phyloP scores from a whole-genome alignment of 2,797 vertebrate genomes.

The Amniataba percoides region DNA sequence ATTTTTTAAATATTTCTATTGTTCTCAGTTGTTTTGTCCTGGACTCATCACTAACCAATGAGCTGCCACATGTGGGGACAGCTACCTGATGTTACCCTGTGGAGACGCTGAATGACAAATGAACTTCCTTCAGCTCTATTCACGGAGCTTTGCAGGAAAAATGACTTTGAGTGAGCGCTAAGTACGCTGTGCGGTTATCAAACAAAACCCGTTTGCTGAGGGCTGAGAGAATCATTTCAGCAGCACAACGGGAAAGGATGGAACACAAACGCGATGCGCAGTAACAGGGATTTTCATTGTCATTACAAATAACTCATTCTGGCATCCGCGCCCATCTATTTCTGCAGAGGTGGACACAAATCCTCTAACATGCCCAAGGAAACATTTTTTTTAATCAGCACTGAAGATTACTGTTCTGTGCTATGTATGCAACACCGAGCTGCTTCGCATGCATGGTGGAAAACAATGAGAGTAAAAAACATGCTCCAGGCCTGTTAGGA shows the following conservation, averaged over 20 bases:
- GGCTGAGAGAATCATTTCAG: slow-evolving; percentile 48
- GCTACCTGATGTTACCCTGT: not conserved
- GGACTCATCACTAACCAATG: not conserved
- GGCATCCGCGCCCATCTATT: slow-evolving; percentile 27
- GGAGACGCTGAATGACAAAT: slow-evolving; percentile 39
- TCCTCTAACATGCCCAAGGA: slow-evolving; percentile 20
- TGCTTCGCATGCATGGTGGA: slow-evolving; percentile 5
- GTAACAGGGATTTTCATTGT: slow-evolving; percentile 51
- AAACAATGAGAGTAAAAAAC: slow-evolving; percentile 27
- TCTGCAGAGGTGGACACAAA: slow-evolving; percentile 57
- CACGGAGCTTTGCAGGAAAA: slow-evolving; percentile 1
- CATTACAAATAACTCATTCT: slow-evolving; percentile 44
- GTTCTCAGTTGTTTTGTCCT: not conserved
- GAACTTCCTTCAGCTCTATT: slow-evolving; percentile 25
- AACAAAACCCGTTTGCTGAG: slow-evolving; percentile 38
- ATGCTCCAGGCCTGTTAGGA: slow-evolving; percentile 6
- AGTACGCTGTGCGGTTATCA: slow-evolving; percentile 25
- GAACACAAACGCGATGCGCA: slow-evolving; percentile 25
- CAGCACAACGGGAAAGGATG: not conserved
- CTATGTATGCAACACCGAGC: slow-evolving; percentile 10
- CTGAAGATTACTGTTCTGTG: not conserved
- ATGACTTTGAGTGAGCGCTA: not conserved
- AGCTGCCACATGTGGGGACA: not conserved
- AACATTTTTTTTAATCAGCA: slow-evolving; percentile 20
- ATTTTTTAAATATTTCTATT: not conserved